Percentiles rank a stretch among this genome's conserved stretches.
Conservation (phyloP, 37 sponge, comb jelly and placozoan genomes). For the Halisarca cf. caerulea region DNA sequence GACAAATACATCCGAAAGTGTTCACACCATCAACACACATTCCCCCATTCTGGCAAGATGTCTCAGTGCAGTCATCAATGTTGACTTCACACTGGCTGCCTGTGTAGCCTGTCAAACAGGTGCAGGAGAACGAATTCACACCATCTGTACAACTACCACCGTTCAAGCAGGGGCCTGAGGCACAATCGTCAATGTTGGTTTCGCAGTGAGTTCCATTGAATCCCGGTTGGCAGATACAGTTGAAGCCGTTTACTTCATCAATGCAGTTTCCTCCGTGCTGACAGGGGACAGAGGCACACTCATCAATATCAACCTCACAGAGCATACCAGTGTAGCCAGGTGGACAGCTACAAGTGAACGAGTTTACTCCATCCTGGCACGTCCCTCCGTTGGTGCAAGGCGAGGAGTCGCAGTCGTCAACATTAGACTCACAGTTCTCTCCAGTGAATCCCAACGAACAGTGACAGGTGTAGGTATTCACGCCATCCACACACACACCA, state of each 20-base stretch:
- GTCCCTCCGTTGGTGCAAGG: slow-evolving; percentile 38
- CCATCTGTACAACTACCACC: slow-evolving; percentile 42
- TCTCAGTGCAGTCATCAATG: background rate
- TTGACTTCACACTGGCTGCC: slow-evolving; percentile 27
- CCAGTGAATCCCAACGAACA: slow-evolving; percentile 38
- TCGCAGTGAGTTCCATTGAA: slow-evolving; percentile 28
- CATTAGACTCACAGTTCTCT: background rate
- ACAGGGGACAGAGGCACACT: slow-evolving; percentile 24
- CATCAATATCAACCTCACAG: slow-evolving; percentile 30
- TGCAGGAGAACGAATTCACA: slow-evolving; percentile 14
- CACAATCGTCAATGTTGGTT: slow-evolving; percentile 34
- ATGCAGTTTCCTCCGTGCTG: slow-evolving; percentile 29
- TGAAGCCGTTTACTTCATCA: background rate
- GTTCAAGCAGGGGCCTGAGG: slow-evolving; percentile 25
- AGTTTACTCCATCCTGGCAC: slow-evolving; percentile 27
- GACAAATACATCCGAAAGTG: slow-evolving; percentile 6
- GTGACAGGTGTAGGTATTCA: slow-evolving; percentile 15
- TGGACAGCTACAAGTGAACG: slow-evolving; percentile 27
- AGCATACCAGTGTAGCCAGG: slow-evolving; percentile 16
- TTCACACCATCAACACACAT: slow-evolving; percentile 3
- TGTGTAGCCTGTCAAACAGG: slow-evolving; percentile 35
- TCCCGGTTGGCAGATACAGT: slow-evolving; percentile 6
- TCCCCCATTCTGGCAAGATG: slow-evolving; percentile 35
- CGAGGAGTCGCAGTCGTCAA: slow-evolving; percentile 27
- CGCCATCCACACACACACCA: slow-evolving; percentile 40